These are phyloP conservation scores for Gymnocephalus cernua DNA, from an alignment of 2,113 vertebrate species.

Conservation along the genomic window DNA sequence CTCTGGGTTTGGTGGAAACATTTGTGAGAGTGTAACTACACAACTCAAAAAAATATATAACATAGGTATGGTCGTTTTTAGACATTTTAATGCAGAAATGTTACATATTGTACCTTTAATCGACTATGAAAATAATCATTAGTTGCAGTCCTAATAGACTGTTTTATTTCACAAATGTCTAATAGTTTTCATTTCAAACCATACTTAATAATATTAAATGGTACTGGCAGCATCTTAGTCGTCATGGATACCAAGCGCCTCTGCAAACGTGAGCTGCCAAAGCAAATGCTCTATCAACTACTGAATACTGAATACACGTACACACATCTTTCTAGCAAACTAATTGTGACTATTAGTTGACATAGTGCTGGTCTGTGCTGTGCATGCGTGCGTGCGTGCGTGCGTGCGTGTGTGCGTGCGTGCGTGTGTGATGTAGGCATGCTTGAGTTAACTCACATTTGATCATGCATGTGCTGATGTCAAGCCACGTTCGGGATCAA, in stretches of 20 bases:
- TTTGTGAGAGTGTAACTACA: too few species aligned
- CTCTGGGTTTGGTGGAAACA: too few species aligned
- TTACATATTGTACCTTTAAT: too few species aligned
- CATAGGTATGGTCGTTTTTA: too few species aligned
- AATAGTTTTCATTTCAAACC: conserved; percentile 12
- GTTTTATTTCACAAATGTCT: not conserved
- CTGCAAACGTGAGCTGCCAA: conserved; percentile 35
- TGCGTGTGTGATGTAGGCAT: not conserved
- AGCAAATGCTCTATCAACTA: conserved; percentile 11
- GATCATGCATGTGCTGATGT: conserved; percentile 10
- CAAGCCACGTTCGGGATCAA: conserved; percentile 22
- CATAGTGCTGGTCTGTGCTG: not conserved
- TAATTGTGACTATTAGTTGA: not conserved
- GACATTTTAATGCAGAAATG: too few species aligned
- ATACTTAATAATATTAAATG: not conserved
- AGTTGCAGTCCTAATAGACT: not conserved
- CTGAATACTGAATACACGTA: not conserved
- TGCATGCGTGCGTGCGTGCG: not conserved
- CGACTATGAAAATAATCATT: too few species aligned
- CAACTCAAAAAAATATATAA: too few species aligned
- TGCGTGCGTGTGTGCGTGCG: not conserved
- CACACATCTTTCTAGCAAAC: not conserved
- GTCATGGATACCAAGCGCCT: conserved; percentile 51
- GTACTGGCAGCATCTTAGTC: conserved; percentile 27
- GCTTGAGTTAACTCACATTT: conserved; percentile 2